A percentile compares a stretch with the other conserved stretches of the same genome.
These are phyloP conservation scores for Eonycteris spelaea DNA, from an alignment of 2,113 vertebrate genomes.

Conservation along the genomic window DNA sequence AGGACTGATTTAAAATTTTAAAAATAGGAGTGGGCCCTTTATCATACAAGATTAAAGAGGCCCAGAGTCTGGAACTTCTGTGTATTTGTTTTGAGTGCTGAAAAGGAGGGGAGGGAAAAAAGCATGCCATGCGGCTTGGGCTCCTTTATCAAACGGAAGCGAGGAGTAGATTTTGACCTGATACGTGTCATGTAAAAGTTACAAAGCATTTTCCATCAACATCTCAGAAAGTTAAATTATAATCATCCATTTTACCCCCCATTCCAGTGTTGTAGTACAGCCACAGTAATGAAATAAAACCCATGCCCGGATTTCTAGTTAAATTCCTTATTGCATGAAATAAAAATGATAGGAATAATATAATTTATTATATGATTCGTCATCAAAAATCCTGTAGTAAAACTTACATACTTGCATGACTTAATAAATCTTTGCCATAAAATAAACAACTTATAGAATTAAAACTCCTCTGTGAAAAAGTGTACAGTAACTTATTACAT, in stretches of 20 bases:
- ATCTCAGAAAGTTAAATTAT: constrained; percentile 76
- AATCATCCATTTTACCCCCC: constrained; percentile 78
- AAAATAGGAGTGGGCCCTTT: accelerated
- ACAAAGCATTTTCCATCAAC: constrained; percentile 66
- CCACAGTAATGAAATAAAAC: constrained; percentile 65
- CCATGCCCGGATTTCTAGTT: constrained; percentile 80
- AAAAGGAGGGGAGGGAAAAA: not conserved
- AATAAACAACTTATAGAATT: constrained; percentile 59
- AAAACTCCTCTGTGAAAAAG: constrained; percentile 35
- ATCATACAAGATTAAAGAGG: not conserved
- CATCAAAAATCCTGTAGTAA: constrained; percentile 43
- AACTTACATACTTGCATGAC: constrained; percentile 11
- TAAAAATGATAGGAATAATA: constrained; percentile 61
- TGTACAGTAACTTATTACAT: constrained; percentile 29
- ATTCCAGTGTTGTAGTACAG: constrained; percentile 40
- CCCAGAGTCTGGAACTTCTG: not conserved
- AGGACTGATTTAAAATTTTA: not conserved
- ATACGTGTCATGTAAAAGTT: constrained; percentile 63
- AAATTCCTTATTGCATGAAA: constrained; percentile 73
- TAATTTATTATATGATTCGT: constrained; percentile 45
- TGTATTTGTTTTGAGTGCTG: not conserved
- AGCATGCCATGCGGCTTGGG: not conserved
- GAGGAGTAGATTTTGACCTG: constrained; percentile 61
- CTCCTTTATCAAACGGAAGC: constrained; percentile 50
- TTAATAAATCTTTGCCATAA: constrained; percentile 69